Evolutionary conservation across 2,888 invertebrate genomes (phyloP).

Genomic region (Mimachlamys varia): DNA sequence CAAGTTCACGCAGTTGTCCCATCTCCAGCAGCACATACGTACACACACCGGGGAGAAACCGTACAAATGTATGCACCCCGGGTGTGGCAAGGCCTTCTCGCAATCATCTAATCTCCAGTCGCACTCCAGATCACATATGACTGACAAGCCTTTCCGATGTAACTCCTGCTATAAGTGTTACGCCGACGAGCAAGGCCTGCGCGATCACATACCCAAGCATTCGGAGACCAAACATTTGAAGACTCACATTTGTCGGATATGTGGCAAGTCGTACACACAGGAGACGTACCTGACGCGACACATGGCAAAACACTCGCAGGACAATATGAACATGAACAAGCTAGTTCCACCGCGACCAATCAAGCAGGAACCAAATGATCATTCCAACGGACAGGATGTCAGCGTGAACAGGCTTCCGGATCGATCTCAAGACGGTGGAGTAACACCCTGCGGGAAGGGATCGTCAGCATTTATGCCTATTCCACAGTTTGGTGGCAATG

Average conservation of each 20-base stretch:
- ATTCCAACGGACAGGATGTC: slow-evolving; percentile 66
- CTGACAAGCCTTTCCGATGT: slow-evolving; percentile 99
- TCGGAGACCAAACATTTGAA: slow-evolving; percentile 95
- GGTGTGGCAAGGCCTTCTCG: slow-evolving; percentile 96
- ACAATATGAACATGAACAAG: slow-evolving; percentile 60
- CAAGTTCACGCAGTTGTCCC: slow-evolving; percentile 97
- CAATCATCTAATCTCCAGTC: slow-evolving; percentile 99
- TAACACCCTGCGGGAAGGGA: slow-evolving; percentile 68
- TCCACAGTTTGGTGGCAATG: slow-evolving; percentile 81
- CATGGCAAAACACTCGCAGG: slow-evolving; percentile 94
- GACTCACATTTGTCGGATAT: slow-evolving; percentile 99
- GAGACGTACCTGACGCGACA: slow-evolving; percentile 99
- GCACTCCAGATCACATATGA: slow-evolving; percentile 99
- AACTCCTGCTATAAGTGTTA: slow-evolving; percentile 99
- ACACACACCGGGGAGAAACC: slow-evolving; percentile 99
- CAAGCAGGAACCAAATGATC: slow-evolving; percentile 76
- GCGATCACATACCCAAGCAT: slow-evolving; percentile 99
- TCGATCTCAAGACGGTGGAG: slow-evolving; percentile 53
- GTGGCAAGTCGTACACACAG: slow-evolving; percentile 99
- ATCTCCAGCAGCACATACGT: slow-evolving; percentile 99
- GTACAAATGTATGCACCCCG: slow-evolving; percentile 98
- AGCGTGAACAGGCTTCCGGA: slow-evolving; percentile 58
- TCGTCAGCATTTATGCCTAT: slow-evolving; percentile 94
- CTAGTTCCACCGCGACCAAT: slow-evolving; percentile 65
- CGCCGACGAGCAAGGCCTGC: slow-evolving; percentile 96